Percentiles rank a stretch among this genome's conserved stretches.
Conservation (phyloP, 2,888 invertebrate genomes). For the Tholera decimalis region DNA sequence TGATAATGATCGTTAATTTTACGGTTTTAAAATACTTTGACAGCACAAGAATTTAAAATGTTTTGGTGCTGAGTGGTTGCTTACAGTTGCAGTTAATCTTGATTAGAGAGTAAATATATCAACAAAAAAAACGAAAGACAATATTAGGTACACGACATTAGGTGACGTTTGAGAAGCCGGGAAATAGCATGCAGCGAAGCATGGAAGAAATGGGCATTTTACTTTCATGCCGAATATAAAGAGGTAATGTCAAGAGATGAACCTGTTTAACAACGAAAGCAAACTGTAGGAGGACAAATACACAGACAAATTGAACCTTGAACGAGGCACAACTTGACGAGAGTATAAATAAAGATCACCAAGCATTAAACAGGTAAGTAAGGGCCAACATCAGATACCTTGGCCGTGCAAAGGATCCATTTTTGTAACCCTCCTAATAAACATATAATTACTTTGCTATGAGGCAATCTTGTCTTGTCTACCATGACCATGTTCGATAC, state of each 20-base stretch:
- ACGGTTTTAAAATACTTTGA: background rate
- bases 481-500: background rate
- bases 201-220: no score
- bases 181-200: no score
- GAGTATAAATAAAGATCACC: background rate
- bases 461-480: background rate
- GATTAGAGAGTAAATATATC: no score
- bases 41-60: no score
- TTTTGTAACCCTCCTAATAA: slow-evolving; percentile 7
- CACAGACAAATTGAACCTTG: background rate
- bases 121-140: no score
- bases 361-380: slow-evolving; percentile 5
- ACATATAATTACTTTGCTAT: background rate
- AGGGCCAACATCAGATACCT: slow-evolving; percentile 14
- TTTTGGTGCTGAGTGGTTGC: background rate
- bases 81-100: no score
- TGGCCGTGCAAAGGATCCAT: slow-evolving; percentile 22
- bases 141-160: no score
- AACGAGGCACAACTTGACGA: background rate
- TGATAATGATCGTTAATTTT: background rate
- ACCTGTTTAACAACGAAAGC: background rate
- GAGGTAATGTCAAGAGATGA: no score
- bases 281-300: background rate
- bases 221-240: no score
- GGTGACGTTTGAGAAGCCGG: no score